phyloP scores from a whole-genome alignment of 2,797 vertebrate species.

The Betta splendens region DNA sequence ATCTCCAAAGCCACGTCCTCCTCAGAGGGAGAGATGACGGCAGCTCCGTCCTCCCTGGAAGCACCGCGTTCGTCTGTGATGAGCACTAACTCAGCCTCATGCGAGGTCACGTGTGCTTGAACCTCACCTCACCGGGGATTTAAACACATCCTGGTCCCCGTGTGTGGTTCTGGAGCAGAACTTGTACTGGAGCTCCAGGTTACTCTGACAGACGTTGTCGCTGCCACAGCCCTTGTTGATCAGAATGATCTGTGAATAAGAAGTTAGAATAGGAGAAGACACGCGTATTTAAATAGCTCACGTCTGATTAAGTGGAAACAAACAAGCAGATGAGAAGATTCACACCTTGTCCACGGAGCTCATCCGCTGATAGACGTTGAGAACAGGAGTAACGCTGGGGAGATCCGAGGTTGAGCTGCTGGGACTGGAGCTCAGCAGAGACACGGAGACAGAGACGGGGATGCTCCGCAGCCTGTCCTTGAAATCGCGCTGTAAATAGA shows the following conservation, averaged over 20 bases:
- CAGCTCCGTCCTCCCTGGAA: slow-evolving; percentile 79
- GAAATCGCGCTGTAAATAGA: slow-evolving; percentile 80
- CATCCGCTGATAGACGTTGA: slow-evolving; percentile 82
- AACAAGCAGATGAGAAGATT: neutral
- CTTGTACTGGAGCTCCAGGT: slow-evolving; percentile 85
- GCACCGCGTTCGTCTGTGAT: neutral
- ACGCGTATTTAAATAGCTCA: neutral
- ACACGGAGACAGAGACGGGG: slow-evolving; percentile 81
- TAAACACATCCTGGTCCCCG: slow-evolving; percentile 83
- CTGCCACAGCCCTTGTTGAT: slow-evolving; percentile 89
- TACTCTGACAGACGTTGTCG: slow-evolving; percentile 91
- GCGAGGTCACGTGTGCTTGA: neutral
- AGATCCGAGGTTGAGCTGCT: slow-evolving; percentile 67
- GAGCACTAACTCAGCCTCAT: neutral
- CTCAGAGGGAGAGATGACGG: slow-evolving; percentile 87
- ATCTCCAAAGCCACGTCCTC: slow-evolving; percentile 89
- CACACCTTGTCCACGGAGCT: slow-evolving; percentile 79
- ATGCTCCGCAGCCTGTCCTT: slow-evolving; percentile 87
- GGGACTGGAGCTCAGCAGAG: slow-evolving; percentile 73
- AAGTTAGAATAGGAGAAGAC: slow-evolving; percentile 8
- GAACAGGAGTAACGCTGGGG: slow-evolving; percentile 81
- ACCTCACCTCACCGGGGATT: slow-evolving; percentile 83
- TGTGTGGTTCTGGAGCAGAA: slow-evolving; percentile 86
- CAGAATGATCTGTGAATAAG: slow-evolving; percentile 81
- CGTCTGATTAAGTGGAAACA: neutral